Evolutionary conservation across 2,888 invertebrate species (phyloP).

Genomic region (Drosophila phalerata): DNA sequence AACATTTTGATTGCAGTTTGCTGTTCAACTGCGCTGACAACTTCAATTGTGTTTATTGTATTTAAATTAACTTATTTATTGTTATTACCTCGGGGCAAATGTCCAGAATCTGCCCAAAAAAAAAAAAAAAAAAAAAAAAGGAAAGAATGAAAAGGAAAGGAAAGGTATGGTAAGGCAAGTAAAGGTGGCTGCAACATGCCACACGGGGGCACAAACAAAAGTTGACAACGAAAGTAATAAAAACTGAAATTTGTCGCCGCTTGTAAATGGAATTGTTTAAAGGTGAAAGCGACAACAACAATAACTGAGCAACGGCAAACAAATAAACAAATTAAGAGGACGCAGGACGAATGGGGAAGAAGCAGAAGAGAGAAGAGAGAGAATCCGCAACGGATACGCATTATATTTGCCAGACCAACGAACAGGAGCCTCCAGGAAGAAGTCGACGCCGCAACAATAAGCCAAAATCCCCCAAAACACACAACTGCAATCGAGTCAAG

Average conservation of each 20-base stretch:
- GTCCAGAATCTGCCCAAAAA: slow-evolving; percentile 21
- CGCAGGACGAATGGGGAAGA: neutral
- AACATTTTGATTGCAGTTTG: slow-evolving; percentile 44
- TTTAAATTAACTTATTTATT: slow-evolving; percentile 82
- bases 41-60: slow-evolving; percentile 79
- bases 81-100: slow-evolving; percentile 58
- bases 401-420: slow-evolving; percentile 73
- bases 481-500: slow-evolving; percentile 34
- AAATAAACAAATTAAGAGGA: slow-evolving; percentile 79
- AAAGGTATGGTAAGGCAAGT: neutral
- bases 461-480: slow-evolving; percentile 52
- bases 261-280: slow-evolving; percentile 81
- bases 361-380: slow-evolving; percentile 6
- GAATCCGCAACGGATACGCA: slow-evolving; percentile 80
- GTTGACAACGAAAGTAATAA: slow-evolving; percentile 75
- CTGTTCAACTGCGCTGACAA: slow-evolving; percentile 37
- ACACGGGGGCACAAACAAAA: slow-evolving; percentile 40
- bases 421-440: slow-evolving; percentile 45
- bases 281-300: slow-evolving; percentile 69
- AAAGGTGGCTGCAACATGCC: slow-evolving; percentile 3
- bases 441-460: slow-evolving; percentile 65
- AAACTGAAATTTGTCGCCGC: slow-evolving; percentile 80
- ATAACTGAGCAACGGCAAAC: slow-evolving; percentile 48
- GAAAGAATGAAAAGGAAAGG: neutral
- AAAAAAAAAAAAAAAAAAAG: neutral